These are phyloP conservation scores for Papilio protenor DNA, from an alignment of 2,888 invertebrate species.

Conservation along the genomic window DNA sequence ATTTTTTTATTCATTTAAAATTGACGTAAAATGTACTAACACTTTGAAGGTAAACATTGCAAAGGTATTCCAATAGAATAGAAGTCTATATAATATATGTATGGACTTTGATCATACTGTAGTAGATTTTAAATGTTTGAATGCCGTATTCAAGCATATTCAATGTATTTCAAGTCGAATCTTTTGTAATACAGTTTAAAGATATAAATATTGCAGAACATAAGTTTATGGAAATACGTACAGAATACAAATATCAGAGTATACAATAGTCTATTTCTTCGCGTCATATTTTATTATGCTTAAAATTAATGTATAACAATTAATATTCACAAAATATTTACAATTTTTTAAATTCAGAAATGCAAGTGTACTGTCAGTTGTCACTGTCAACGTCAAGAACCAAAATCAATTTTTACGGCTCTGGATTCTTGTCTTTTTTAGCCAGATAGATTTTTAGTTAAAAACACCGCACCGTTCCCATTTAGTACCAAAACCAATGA, in stretches of 20 bases:
- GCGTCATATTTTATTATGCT: slow-evolving; percentile 1
- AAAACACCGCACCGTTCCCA: too few relatives aligned
- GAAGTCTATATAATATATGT: neutral
- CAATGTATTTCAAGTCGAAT: neutral
- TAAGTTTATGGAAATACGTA: slow-evolving; percentile 25
- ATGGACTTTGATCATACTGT: neutral
- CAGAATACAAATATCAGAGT: slow-evolving; percentile 23
- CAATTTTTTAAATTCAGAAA: neutral
- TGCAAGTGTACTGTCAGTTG: neutral
- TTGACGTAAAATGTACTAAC: neutral
- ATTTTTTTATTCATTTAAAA: too few relatives aligned
- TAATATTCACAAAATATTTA: neutral
- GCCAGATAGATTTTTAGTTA: neutral
- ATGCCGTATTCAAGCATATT: neutral
- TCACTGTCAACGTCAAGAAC: neutral
- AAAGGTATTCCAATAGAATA: neutral
- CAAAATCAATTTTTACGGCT: neutral
- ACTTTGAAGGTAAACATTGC: neutral
- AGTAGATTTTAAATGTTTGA: neutral
- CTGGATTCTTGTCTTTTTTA: neutral
- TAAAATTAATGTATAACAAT: neutral
- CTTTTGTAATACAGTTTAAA: neutral
- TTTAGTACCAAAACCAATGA: too few relatives aligned
- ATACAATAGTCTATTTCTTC: slow-evolving; percentile 8
- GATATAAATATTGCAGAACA: neutral